Evolutionary conservation across 2,113 vertebrate genomes (phyloP).

Genomic region (Pedetes capensis): DNA sequence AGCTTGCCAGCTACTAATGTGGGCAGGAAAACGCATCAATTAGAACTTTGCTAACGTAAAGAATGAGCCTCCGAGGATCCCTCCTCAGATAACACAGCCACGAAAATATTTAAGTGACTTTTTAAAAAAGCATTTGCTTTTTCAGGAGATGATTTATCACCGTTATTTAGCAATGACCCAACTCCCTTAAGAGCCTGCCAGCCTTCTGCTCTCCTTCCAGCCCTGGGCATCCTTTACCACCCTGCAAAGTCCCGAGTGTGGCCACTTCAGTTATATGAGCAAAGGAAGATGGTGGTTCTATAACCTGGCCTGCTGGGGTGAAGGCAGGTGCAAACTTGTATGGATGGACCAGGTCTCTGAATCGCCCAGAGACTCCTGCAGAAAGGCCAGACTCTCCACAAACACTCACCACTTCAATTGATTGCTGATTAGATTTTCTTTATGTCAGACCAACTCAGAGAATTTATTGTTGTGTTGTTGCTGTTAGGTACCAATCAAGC

Average conservation of each 20-base stretch:
- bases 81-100: not conserved
- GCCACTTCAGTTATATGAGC: too few relatives aligned
- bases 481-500: too few relatives aligned
- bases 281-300: too few relatives aligned
- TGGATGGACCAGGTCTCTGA: accelerated
- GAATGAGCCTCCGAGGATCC: not conserved
- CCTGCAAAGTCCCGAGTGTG: too few relatives aligned
- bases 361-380: too few relatives aligned
- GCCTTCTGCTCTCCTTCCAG: too few relatives aligned
- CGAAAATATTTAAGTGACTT: not conserved
- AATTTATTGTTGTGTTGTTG: too few relatives aligned
- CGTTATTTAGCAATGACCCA: too few relatives aligned
- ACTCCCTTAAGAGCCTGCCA: too few relatives aligned
- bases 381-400: not conserved
- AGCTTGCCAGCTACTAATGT: too few relatives aligned
- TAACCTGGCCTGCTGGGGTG: too few relatives aligned
- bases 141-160: not conserved
- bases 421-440: not conserved
- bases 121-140: not conserved
- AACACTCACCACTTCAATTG: not conserved
- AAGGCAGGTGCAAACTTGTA: not conserved
- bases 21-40: accelerated
- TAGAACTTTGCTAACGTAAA: not conserved
- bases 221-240: too few relatives aligned
- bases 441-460: not conserved